A percentile compares a stretch with the other conserved stretches of the same genome.
Conservation (phyloP, 2,113 vertebrate species). For the Dasyurus viverrinus region DNA sequence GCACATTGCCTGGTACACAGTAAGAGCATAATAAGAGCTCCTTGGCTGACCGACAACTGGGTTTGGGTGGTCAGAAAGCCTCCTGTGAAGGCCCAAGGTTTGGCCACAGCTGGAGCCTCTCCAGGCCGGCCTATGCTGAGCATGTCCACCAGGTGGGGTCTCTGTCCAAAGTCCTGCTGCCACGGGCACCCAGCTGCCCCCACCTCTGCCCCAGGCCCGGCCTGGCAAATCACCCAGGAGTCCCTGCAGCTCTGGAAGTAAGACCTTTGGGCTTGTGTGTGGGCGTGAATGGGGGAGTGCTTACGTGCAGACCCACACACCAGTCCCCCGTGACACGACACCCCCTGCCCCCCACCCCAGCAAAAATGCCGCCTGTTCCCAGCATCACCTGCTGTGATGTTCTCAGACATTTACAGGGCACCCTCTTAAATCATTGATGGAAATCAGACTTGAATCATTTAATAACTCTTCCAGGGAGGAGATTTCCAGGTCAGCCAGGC, state of each 20-base stretch:
- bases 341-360: background rate
- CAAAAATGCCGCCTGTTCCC: background rate
- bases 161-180: background rate
- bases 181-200: background rate
- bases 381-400: background rate
- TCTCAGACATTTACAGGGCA: background rate
- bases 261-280: background rate
- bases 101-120: background rate
- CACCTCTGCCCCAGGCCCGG: background rate
- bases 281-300: background rate
- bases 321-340: background rate
- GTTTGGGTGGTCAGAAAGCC: background rate
- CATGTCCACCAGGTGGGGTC: conserved; percentile 39
- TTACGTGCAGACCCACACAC: background rate
- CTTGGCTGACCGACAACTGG: background rate
- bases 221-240: background rate
- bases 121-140: background rate
- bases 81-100: background rate
- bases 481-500: background rate
- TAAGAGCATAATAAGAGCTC: background rate
- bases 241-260: background rate
- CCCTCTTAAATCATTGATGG: background rate
- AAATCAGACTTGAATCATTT: background rate
- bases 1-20: background rate
- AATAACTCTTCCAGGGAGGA: background rate